Conservation (phyloP, 2,797 vertebrate genomes). For the Acrocephalus scirpaceus region DNA sequence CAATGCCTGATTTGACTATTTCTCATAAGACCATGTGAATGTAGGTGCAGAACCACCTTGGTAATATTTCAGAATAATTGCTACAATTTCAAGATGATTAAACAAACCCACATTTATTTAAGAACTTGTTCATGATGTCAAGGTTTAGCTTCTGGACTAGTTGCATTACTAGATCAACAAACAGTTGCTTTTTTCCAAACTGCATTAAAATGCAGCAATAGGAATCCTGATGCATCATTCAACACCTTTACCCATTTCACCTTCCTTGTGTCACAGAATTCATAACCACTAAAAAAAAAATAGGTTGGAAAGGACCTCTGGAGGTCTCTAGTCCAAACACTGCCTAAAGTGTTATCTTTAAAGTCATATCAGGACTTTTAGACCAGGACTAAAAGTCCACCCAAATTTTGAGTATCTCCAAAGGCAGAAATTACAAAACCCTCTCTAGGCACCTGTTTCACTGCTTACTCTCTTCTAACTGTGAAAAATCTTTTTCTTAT, state of each 20-base stretch:
- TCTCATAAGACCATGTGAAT: rapidly evolving
- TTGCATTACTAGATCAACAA: not conserved
- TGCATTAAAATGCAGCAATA: not conserved
- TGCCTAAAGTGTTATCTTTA: not conserved
- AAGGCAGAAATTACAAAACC: not conserved
- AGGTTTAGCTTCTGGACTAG: not conserved
- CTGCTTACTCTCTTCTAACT: not conserved
- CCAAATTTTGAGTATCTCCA: not conserved
- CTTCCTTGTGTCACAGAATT: not conserved
- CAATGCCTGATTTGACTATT: not conserved
- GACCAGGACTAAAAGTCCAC: not conserved
- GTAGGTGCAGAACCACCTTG: not conserved
- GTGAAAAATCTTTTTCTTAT: not conserved
- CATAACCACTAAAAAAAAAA: not conserved
- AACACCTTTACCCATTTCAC: not conserved
- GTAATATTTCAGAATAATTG: not conserved
- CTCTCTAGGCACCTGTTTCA: not conserved
- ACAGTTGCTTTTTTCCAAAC: not conserved
- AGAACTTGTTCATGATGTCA: not conserved
- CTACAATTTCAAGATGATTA: not conserved
- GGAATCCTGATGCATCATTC: not conserved
- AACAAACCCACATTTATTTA: not conserved
- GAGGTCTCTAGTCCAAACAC: not conserved
- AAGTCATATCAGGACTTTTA: not conserved
- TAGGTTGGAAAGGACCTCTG: not conserved